phyloP scores from a whole-genome alignment of 2,888 invertebrate genomes.

The Melieria picta region DNA sequence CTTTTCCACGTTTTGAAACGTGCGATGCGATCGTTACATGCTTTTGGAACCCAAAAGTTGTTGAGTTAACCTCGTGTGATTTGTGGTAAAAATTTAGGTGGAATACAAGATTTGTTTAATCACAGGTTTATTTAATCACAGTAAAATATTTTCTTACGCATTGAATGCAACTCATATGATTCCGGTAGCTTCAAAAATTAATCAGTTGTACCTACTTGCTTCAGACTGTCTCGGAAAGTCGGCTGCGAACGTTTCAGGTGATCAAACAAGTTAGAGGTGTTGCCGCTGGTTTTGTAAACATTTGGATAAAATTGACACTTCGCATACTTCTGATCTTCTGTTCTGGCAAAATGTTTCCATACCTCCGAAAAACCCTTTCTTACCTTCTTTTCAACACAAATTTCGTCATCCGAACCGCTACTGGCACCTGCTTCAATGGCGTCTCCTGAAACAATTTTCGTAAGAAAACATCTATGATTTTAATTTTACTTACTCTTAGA shows the following conservation, averaged over 20 bases:
- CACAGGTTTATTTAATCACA: not conserved
- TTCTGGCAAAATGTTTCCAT: not conserved
- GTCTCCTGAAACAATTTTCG: too few relatives aligned
- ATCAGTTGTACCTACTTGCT: too few relatives aligned
- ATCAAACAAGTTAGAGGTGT: slow-evolving; percentile 32
- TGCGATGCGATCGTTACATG: not conserved
- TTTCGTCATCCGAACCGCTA: too few relatives aligned
- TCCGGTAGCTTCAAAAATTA: too few relatives aligned
- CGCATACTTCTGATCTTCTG: slow-evolving; percentile 15
- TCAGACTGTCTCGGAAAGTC: too few relatives aligned
- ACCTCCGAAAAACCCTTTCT: not conserved
- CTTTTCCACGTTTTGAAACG: not conserved
- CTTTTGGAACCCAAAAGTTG: slow-evolving; percentile 2
- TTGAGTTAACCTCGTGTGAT: not conserved
- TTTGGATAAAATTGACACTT: slow-evolving; percentile 17
- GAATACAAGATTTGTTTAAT: not conserved
- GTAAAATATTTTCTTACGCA: too few relatives aligned
- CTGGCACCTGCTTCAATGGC: too few relatives aligned
- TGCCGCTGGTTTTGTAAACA: slow-evolving; percentile 33
- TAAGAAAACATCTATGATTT: too few relatives aligned
- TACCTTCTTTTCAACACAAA: not conserved
- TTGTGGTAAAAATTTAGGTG: not conserved
- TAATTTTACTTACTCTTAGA: too few relatives aligned
- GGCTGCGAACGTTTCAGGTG: slow-evolving; percentile 21
- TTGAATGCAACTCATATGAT: too few relatives aligned